Conservation (phyloP, 2,797 vertebrate species). For the Pipistrellus kuhlii region DNA sequence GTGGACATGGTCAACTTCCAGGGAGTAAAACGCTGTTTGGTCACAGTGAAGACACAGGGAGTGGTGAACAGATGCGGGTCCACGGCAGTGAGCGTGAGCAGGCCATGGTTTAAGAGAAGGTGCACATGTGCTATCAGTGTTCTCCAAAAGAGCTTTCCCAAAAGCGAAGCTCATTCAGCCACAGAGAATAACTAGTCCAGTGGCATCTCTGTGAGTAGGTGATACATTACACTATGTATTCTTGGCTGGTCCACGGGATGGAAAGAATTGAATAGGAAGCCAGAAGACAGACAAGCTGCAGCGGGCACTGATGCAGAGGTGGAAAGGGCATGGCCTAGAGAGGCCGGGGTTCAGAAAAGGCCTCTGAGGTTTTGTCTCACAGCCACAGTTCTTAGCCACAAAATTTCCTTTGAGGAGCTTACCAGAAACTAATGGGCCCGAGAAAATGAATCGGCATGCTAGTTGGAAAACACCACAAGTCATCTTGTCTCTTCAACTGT, state of each 20-base stretch:
- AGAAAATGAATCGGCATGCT: not conserved
- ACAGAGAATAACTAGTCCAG: not conserved
- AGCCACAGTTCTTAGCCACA: constrained; percentile 59
- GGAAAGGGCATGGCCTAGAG: not conserved
- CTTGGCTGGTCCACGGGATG: not conserved
- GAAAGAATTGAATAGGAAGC: not conserved
- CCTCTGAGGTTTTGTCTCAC: constrained; percentile 68
- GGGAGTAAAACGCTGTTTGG: not conserved
- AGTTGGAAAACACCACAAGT: constrained; percentile 6
- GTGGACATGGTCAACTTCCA: not conserved
- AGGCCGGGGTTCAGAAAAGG: not conserved
- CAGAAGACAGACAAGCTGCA: not conserved
- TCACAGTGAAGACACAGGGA: not conserved
- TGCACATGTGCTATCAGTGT: rapidly evolving
- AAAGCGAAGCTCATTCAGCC: not conserved
- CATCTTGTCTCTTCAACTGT: constrained; percentile 7
- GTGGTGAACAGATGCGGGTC: not conserved
- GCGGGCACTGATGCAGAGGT: not conserved
- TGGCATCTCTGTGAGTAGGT: not conserved
- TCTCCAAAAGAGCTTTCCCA: not conserved
- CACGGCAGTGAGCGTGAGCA: not conserved
- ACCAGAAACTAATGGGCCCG: constrained; percentile 12
- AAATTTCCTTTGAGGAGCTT: constrained; percentile 54
- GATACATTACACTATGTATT: not conserved
- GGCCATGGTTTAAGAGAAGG: not conserved